Evolutionary conservation across 2,797 vertebrate species (phyloP).

Genomic region (Smutsia temminckii): DNA sequence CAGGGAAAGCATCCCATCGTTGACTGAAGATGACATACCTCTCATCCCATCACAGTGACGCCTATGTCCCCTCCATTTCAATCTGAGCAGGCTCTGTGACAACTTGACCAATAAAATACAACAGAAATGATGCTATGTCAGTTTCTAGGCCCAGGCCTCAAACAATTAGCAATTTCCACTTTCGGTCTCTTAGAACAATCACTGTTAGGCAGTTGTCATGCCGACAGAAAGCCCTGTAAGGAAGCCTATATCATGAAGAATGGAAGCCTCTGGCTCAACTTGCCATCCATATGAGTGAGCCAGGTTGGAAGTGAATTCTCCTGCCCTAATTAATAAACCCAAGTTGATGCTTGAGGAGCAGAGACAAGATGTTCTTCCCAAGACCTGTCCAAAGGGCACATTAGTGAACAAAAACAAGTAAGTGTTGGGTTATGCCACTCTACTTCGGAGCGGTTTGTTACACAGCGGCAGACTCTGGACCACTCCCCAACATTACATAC

Average conservation of each 20-base stretch:
- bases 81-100: not conserved
- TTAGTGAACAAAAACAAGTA: not conserved
- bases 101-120: not conserved
- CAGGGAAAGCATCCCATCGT: not conserved
- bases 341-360: not conserved
- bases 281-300: not conserved
- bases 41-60: not conserved
- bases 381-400: not conserved
- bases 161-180: not conserved
- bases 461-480: not conserved
- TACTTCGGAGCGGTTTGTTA: not conserved
- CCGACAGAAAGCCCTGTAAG: not conserved
- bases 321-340: not conserved
- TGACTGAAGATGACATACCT: not conserved
- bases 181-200: not conserved
- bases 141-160: not conserved
- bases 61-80: not conserved
- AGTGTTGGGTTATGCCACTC: not conserved
- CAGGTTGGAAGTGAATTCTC: not conserved
- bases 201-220: not conserved
- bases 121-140: not conserved
- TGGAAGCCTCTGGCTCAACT: not conserved
- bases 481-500: not conserved
- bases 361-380: not conserved
- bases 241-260: not conserved